phyloP scores from a whole-genome alignment of 2,888 invertebrate genomes.

The Acleris holmiana region DNA sequence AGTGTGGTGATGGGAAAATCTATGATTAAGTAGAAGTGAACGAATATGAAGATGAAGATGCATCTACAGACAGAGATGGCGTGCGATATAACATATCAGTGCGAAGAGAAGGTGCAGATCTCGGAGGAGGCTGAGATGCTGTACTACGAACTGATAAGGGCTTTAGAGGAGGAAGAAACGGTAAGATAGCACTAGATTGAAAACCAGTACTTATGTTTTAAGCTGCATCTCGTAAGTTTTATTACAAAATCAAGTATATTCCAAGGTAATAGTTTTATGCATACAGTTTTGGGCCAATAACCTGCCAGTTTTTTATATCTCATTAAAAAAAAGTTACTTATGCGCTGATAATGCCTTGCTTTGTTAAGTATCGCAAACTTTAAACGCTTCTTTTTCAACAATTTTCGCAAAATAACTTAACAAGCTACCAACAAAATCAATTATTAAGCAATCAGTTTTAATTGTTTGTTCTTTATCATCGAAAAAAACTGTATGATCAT shows the following conservation, averaged over 20 bases:
- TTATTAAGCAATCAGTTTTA: constrained; percentile 14
- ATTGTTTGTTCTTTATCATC: constrained; percentile 10
- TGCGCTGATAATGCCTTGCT: too few relatives aligned
- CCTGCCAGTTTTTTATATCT: too few relatives aligned
- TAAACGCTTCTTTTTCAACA: neutral
- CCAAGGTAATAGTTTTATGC: too few relatives aligned
- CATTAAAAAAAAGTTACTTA: too few relatives aligned
- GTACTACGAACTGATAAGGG: constrained; percentile 78
- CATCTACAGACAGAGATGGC: constrained; percentile 73
- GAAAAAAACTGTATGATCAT: constrained; percentile 8
- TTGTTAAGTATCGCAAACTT: too few relatives aligned
- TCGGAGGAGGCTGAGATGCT: constrained; percentile 81
- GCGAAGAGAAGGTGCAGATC: constrained; percentile 73
- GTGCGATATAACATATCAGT: constrained; percentile 67
- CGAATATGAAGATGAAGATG: constrained; percentile 63
- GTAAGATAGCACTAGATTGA: constrained; percentile 54
- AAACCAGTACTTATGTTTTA: neutral
- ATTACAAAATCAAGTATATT: too few relatives aligned
- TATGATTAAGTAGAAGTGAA: constrained; percentile 42
- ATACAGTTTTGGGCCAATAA: too few relatives aligned
- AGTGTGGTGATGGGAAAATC: constrained; percentile 34
- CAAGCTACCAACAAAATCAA: neutral
- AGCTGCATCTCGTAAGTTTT: too few relatives aligned
- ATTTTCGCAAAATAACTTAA: neutral
- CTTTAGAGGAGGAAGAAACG: constrained; percentile 79